Base-by-base conservation (phyloP, 2,888 invertebrate species). In the Punctoribates punctum region DNA sequence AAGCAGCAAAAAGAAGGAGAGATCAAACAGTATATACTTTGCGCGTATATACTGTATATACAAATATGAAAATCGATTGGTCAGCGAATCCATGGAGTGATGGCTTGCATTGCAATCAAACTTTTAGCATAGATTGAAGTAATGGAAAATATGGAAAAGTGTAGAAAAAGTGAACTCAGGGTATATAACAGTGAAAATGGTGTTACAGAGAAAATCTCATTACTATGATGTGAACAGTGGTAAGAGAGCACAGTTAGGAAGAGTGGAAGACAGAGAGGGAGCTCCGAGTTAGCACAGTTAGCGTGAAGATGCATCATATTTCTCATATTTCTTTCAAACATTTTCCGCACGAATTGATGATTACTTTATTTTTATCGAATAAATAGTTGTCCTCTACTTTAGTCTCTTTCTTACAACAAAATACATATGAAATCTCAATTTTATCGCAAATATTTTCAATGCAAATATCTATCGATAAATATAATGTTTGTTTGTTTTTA, bases 221-320 rank as follows among this genome's bases (percentile, higher is more conserved):
- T 70, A 70, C 70, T 46, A 70, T 42, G 13, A 67, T 67, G 67
- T 67, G 25, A 60, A 27, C 27, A 60, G 60, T 60, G 60, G 11
- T 48, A 48, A 29, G 8, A 27, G 60, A 29, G 60, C 25, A 60
- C 60, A 60, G 60, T 48, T 60, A 27, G n/a, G 54, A 54, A 54
- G 8, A 17, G 54, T 17, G 20, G 54, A n/a, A 54, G 54, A 54
- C n/a, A 20, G 54, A 54, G 54, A 4, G 17, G 5, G 62, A 15
- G 34, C 8, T 34, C 34, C 4, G 4, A 34, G 34, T n/a, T n/a
- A n/a, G 62, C 70, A 70, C 42, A 42, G 70, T 70, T 70, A 70
- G 70, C 70, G 70, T 70, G 70, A 70, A 70, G 70, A 70, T 70
- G 70, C 70, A 70, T 70, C 70, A 70, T 70, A 70, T 70, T 70